phyloP scores from a whole-genome alignment of 2,888 invertebrate genomes.

The Cyrtodaria siliqua region DNA sequence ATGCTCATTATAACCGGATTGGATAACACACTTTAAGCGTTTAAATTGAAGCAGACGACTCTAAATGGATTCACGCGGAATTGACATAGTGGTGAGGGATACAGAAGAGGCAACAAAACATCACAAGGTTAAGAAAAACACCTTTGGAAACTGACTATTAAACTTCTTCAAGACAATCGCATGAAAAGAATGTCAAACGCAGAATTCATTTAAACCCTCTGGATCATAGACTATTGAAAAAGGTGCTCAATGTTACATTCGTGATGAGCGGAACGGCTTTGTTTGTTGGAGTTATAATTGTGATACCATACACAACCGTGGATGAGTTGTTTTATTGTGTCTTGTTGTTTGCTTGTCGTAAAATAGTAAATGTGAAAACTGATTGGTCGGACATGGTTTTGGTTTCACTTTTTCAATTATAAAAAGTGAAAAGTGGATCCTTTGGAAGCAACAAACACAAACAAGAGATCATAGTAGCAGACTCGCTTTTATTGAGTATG shows the following conservation, averaged over 20 bases:
- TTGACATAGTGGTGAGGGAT: conserved; percentile 75
- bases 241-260: conserved; percentile 81
- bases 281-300: conserved; percentile 79
- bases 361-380: too few relatives aligned
- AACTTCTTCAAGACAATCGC: conserved; percentile 77
- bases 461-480: too few relatives aligned
- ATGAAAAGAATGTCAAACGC: conserved; percentile 74
- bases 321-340: too few relatives aligned
- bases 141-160: conserved; percentile 65
- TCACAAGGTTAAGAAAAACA: conserved; percentile 52
- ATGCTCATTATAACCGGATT: too few relatives aligned
- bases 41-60: too few relatives aligned
- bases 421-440: too few relatives aligned
- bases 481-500: too few relatives aligned
- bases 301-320: conserved; percentile 80
- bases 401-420: too few relatives aligned
- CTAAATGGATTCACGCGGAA: conserved; percentile 76
- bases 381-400: too few relatives aligned
- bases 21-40: too few relatives aligned
- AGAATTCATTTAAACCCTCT: conserved; percentile 69
- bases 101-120: conserved; percentile 62
- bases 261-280: conserved; percentile 79
- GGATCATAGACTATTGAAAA: conserved; percentile 77
- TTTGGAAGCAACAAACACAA: too few relatives aligned
- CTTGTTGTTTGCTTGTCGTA: too few relatives aligned